Conservation (phyloP, 92 coral and sea anemone genomes). For the Umimayanthus kanabou region DNA sequence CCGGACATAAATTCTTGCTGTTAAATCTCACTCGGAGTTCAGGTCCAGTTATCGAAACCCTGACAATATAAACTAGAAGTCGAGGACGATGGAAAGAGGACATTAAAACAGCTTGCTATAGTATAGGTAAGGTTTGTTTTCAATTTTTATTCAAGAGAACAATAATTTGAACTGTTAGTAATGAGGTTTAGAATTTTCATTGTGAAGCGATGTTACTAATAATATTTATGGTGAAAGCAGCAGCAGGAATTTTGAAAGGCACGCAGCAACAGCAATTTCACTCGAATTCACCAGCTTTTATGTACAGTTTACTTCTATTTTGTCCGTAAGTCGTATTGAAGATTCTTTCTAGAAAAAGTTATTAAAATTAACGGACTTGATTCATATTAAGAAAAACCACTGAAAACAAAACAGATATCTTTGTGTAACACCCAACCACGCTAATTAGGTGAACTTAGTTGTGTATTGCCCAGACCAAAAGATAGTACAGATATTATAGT, state of each 20-base stretch:
- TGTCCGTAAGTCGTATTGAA: background rate
- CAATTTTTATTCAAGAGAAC: background rate
- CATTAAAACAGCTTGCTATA: background rate
- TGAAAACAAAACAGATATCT: too few relatives aligned
- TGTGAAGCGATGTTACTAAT: background rate
- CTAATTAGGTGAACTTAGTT: background rate
- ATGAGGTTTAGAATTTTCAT: background rate
- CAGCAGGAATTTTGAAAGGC: background rate
- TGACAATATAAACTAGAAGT: background rate
- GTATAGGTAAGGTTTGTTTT: constrained; percentile 11
- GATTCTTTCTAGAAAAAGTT: background rate
- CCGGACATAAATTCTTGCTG: background rate
- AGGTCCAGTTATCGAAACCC: background rate
- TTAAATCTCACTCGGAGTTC: background rate
- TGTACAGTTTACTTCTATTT: too few relatives aligned
- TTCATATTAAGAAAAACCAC: background rate
- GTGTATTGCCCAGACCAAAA: background rate
- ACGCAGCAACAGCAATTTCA: background rate
- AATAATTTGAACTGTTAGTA: constrained; percentile 19
- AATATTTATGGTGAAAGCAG: background rate
- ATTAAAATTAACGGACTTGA: background rate
- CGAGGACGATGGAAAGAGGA: background rate
- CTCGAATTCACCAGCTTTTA: too few relatives aligned
- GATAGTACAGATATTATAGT: too few relatives aligned
- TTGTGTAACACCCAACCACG: background rate